Evolutionary conservation across 2,888 invertebrate genomes (phyloP), one percentile per base, ranked within the genome.

Genomic region (Cryptophagus acutangulus): DNA sequence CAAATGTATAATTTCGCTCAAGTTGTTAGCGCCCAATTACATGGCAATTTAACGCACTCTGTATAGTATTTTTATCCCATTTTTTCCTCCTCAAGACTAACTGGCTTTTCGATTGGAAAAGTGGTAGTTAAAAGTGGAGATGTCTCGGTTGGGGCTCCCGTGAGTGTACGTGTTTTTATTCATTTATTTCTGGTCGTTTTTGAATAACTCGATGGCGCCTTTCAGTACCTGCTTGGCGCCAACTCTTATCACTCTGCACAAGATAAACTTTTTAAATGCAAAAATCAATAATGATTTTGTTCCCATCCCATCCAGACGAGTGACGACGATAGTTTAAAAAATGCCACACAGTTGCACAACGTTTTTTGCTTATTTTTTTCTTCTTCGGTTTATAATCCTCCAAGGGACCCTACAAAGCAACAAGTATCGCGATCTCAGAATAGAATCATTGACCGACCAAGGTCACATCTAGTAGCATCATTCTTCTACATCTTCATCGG

Each of bases 131-230:
- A 20, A 20, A 20, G 6, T 20, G 24, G 24, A n/a, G 6, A n/a
- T 6, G 6, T 20, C 24, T n/a, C n/a, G n/a, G n/a, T n/a, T n/a
- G n/a, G n/a, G n/a, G n/a, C n/a, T n/a, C n/a, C n/a, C n/a, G n/a
- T n/a, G n/a, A n/a, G n/a, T n/a, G n/a, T n/a, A n/a, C n/a, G n/a
- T n/a, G n/a, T n/a, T n/a, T n/a, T n/a, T n/a, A n/a, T n/a, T n/a
- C n/a, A n/a, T n/a, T n/a, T n/a, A n/a, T n/a, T n/a, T n/a, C n/a
- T 31, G 31, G 9, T 31, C 16, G 31, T 31, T 31, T 31, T 31
- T 31, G 31, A 31, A 31, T 31, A 31, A 31, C 31, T 31, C 15
- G 3, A 31, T 31, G 31, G 31, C 31, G 31, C 31, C 31, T 31
- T 6, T 6, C n/a, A 8, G 24, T 20, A 20, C 24, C 24, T 20